A percentile compares a stretch with the other conserved stretches of the same genome.
Conservation (phyloP, 2,113 vertebrate genomes). For the Lophius piscatorius region DNA sequence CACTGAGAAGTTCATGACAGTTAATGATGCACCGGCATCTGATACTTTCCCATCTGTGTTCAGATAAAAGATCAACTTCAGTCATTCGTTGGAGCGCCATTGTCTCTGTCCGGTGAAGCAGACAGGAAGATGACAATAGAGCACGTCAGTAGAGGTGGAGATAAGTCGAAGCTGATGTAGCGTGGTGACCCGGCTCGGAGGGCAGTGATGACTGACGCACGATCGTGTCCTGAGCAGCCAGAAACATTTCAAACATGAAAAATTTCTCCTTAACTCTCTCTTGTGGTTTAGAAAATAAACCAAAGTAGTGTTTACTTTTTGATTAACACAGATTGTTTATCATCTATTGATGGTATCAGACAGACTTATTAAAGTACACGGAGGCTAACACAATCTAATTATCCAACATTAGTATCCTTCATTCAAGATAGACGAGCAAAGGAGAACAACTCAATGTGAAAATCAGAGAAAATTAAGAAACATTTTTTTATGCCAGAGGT, state of each 20-base stretch:
- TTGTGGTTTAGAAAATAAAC: neutral
- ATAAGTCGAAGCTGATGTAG: slow-evolving; percentile 61
- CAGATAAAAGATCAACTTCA: slow-evolving; percentile 2
- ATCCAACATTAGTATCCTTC: no score
- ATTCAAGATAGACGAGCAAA: no score
- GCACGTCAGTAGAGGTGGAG: slow-evolving; percentile 45
- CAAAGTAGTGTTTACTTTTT: no score
- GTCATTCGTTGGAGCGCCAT: neutral
- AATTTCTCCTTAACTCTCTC: slow-evolving; percentile 36
- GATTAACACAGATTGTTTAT: no score
- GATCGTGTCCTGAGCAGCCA: slow-evolving; percentile 44
- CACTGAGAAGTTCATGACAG: neutral
- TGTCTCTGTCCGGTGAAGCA: slow-evolving; percentile 18
- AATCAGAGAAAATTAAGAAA: no score
- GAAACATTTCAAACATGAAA: slow-evolving; percentile 16
- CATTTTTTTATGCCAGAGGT: no score
- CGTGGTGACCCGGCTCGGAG: slow-evolving; percentile 58
- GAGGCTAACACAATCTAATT: no score
- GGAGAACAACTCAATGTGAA: no score
- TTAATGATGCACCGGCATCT: slow-evolving; percentile 18
- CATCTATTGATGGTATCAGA: no score
- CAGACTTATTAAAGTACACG: no score
- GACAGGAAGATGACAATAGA: slow-evolving; percentile 23
- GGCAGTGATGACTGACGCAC: slow-evolving; percentile 57
- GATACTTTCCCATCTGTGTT: slow-evolving; percentile 5